Percentiles rank a stretch among this genome's conserved stretches.
Evolutionary conservation across 2,797 vertebrate genomes (phyloP).

Genomic region (Rhabdomys pumilio): DNA sequence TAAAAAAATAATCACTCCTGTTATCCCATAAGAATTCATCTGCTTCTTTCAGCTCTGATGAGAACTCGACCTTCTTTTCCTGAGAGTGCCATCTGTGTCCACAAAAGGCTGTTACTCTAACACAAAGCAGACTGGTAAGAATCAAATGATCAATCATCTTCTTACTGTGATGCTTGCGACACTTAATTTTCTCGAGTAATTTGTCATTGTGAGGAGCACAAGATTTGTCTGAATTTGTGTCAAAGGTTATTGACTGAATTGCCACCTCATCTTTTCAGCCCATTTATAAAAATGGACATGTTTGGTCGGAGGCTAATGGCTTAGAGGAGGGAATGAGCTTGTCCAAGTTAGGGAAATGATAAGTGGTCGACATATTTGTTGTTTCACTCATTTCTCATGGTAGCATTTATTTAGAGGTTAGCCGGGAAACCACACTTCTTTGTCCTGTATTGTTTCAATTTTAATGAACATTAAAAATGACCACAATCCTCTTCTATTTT

Average conservation of each 20-base stretch:
- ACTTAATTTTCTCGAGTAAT: conserved; percentile 84
- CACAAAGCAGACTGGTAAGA: conserved; percentile 70
- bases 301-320: conserved; percentile 67
- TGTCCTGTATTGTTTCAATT: not conserved
- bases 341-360: conserved; percentile 42
- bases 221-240: conserved; percentile 84
- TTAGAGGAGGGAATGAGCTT: conserved; percentile 46
- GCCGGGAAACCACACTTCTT: conserved; percentile 26
- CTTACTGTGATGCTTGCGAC: conserved; percentile 75
- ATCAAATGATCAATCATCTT: conserved; percentile 81
- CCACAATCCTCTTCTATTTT: not conserved
- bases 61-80: conserved; percentile 59
- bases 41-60: conserved; percentile 49
- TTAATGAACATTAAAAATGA: not conserved
- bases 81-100: conserved; percentile 68
- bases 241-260: conserved; percentile 84
- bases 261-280: conserved; percentile 77
- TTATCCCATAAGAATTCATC: conserved; percentile 72
- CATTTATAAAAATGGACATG: conserved; percentile 75
- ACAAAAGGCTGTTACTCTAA: conserved; percentile 75
- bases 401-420: conserved; percentile 6
- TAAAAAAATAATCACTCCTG: conserved; percentile 68
- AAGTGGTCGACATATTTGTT: conserved; percentile 30
- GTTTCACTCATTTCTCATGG: conserved; percentile 38
- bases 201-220: conserved; percentile 79